These are phyloP conservation scores for Sporophila hypoxantha DNA, from an alignment of 2,113 vertebrate genomes.

Conservation along the genomic window DNA sequence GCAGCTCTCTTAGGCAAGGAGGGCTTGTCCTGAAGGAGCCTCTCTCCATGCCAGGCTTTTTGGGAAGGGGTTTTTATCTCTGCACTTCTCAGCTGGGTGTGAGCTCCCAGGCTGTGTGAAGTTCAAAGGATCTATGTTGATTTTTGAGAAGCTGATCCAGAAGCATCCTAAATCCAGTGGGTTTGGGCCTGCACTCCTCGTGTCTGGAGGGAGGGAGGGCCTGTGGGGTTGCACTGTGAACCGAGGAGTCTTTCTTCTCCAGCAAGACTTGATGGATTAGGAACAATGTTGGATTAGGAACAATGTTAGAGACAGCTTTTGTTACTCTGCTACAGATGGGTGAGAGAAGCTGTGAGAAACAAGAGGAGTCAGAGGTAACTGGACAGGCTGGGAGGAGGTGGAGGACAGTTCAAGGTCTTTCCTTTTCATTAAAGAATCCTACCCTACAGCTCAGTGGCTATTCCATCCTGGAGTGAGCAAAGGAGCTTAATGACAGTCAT, in stretches of 20 bases:
- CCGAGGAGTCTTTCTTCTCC: neutral
- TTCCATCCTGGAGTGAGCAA: slow-evolving; percentile 35
- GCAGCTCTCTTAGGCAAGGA: neutral
- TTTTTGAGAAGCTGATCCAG: neutral
- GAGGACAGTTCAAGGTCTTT: slow-evolving; percentile 55
- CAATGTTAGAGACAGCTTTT: neutral
- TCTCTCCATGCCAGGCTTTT: neutral
- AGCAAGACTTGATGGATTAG: slow-evolving; percentile 10
- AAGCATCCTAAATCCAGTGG: neutral
- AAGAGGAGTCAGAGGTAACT: neutral
- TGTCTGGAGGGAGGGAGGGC: no score
- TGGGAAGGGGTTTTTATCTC: neutral
- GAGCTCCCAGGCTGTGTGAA: neutral
- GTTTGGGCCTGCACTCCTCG: neutral
- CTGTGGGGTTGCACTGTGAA: neutral
- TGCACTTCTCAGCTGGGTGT: neutral
- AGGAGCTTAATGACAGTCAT: slow-evolving; percentile 69
- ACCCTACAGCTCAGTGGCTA: neutral
- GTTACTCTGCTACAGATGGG: slow-evolving; percentile 14
- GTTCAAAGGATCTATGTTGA: neutral
- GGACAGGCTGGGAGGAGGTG: slow-evolving; percentile 3
- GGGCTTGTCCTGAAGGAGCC: neutral
- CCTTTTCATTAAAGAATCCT: slow-evolving; percentile 28
- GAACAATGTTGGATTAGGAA: no score
- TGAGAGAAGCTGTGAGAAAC: neutral